Base-by-base conservation (phyloP, 2,797 vertebrate genomes). In the Gobionotothen gibberifrons region DNA sequence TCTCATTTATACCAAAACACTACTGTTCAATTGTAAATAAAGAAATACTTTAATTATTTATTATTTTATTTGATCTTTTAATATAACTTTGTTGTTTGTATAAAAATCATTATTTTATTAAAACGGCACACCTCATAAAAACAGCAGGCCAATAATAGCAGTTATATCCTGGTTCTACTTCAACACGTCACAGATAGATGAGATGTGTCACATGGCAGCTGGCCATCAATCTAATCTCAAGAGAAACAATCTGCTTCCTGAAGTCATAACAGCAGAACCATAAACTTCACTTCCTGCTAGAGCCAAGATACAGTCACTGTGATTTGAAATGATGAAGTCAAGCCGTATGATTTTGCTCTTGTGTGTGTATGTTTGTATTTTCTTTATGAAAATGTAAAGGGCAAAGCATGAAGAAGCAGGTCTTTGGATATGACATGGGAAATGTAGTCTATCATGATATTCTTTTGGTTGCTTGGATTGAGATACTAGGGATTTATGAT, bases 221-320 rank as follows among this genome's bases (percentile, higher is more conserved):
- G 14, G 32, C 15, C 21, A 53, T 43, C 14, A 8, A 5, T 51
- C 8, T 57, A 46, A 66, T 17, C 54, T 59, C 36, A 40, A 26
- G 39, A 47, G 49, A 58, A 46, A 61, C 51, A 14, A 42, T 21
- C 44, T 73, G 8, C 49, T 65, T 15, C 39, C 79, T 57, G 9
- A n/a, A 36, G 42, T 69, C 40, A 19, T 59, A 17, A 64, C 21
- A 58, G 47, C 10, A 48, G 13, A 58, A 39, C 11, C 32, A 71
- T 36, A 55, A 59, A 69, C 7, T 22, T 32, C 15, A 40, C 40
- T 46, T 40, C 26, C 52, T 62, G 44, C 32, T 22, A 29, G 55
- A 36, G 7, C 42, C 40, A 44, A 32, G 19, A 40, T 52, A 7
- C 9, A 49, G 39, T 47, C 19, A 9, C 48, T 42, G 55, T 12